Evolutionary conservation across 2,888 invertebrate species (phyloP), one percentile per base, ranked within the genome.

Genomic region (Vandiemenella viatica): DNA sequence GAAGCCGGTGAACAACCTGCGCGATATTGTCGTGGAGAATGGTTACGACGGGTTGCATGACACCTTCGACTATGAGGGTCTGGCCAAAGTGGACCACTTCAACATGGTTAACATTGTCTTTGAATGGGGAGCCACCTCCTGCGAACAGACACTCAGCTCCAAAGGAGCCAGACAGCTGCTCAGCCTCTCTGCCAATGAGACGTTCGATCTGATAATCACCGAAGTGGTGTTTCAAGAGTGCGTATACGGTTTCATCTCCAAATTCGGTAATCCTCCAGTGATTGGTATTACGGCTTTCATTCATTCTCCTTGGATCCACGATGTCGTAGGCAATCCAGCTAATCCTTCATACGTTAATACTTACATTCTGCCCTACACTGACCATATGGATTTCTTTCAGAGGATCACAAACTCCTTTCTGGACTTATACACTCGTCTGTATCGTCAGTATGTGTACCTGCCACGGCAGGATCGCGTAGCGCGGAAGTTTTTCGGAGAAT

Each of bases 401-500:
- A 22, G 55, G 15, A 15, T 54, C 13, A 6, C 20, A 1, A 56
- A 56, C 43, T 37, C 50, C 13, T 0, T 53, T 4, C 13, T 49
- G 10, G 50, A 52, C 16, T 17, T 37, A 17, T 22, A 19, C 20
- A 23, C 38, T 5, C 17, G 17, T 1, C 17, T 21, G 6, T 20
- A 19, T 15, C 21, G 42, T 3, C 17, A n/a, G 2, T 43, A 22
- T 37, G 20, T 26, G 3, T 40, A 50, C 20, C 16, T 50, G 3
- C 52, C 49, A 13, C 6, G 10, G 4, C 38, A 48, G 38, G 49
- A 56, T 20, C n/a, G 15, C 10, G 38, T 51, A 15, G 49, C 37
- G 6, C 47, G 54, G 18, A 18, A 52, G 16, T 50, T 55, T 32
- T 55, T 58, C 32, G 59, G 58, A 7, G 50, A 53, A 5, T 46